Evolutionary conservation across 2,888 invertebrate species (phyloP).

Genomic region (Euplagia quadripunctaria): DNA sequence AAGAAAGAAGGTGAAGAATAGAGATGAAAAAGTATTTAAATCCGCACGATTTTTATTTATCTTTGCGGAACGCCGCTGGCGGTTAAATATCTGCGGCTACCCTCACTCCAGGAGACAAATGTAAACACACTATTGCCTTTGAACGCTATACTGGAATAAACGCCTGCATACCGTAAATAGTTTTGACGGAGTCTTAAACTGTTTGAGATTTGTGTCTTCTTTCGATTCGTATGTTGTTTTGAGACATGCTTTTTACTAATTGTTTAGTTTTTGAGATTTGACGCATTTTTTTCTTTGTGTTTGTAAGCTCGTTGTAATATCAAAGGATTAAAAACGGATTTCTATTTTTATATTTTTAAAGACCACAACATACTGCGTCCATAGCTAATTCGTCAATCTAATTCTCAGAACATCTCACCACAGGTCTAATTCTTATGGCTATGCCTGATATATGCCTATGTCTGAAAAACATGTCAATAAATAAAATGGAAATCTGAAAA

Average conservation of each 20-base stretch:
- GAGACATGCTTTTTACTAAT: slow-evolving; percentile 5
- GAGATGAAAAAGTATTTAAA: slow-evolving; percentile 81
- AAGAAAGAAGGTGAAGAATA: slow-evolving; percentile 65
- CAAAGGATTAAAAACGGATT: too few species aligned
- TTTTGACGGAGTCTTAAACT: slow-evolving; percentile 57
- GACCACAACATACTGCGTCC: too few species aligned
- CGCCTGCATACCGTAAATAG: slow-evolving; percentile 60
- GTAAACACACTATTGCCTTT: slow-evolving; percentile 80
- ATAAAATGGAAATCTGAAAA: too few species aligned
- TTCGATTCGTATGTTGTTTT: slow-evolving; percentile 16
- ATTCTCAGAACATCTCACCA: not conserved
- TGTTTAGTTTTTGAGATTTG: not conserved
- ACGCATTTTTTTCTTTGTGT: not conserved
- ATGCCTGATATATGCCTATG: not conserved
- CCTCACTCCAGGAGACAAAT: slow-evolving; percentile 75
- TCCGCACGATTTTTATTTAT: slow-evolving; percentile 79
- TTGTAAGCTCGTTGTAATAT: not conserved
- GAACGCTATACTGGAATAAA: slow-evolving; percentile 68
- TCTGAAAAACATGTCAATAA: slow-evolving; percentile 14
- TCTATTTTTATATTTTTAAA: too few species aligned
- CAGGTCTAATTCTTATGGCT: not conserved
- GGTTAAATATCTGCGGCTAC: slow-evolving; percentile 81
- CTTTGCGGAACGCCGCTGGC: slow-evolving; percentile 76
- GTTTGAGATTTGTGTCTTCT: slow-evolving; percentile 44
- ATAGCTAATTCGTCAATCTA: not conserved